Evolutionary conservation across 2,797 vertebrate genomes (phyloP), one percentile per base, ranked within the genome.

Genomic region (Acanthornis magna): DNA sequence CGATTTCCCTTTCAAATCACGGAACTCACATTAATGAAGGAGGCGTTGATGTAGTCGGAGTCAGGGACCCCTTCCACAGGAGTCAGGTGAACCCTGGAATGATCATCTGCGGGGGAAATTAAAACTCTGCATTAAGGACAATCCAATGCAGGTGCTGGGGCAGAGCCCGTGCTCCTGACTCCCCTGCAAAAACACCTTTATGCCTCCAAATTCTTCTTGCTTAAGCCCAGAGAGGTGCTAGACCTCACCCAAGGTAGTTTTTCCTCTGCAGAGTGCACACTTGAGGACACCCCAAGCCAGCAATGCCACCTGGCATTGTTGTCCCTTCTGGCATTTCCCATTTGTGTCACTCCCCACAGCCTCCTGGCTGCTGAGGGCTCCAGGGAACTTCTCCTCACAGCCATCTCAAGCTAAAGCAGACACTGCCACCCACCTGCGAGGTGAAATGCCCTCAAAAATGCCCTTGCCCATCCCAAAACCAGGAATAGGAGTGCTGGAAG

Each of bases 41-140:
- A 99, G 95, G 99, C 99, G 15, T 99, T 99, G 97, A 99, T 99
- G 95, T 99, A 99, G 98, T 99, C 99, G 0, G 99, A 99, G 97
- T 99, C 99, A 23, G 99, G 99, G 96, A 99, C 99, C 62, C 99
- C 99, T 96, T 99, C 99, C 53, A 99, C 97, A 38, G 99, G 98
- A 54, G 98, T 98, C 93, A 99, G 98, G 95, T 99, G 99, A 51
- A 99, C 98, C 96, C 99, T 98, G 95, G 99, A 99, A 97, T 99
- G 99, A 98, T 99, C 99, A 96, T 99, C 99, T 99, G 93, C 27
- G 91, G 47, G 47, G 50, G 89, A 73, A 81, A 96, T 32, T 3
- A 78, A 86, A 78, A 25, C 21, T 40, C 54, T 62, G 45, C 40
- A 53, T 96, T 80, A 96, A 53, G 65, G 54, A 15, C 32, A 32